Conservation (phyloP, 2,888 invertebrate genomes). For the Pediacus dermestoides region DNA sequence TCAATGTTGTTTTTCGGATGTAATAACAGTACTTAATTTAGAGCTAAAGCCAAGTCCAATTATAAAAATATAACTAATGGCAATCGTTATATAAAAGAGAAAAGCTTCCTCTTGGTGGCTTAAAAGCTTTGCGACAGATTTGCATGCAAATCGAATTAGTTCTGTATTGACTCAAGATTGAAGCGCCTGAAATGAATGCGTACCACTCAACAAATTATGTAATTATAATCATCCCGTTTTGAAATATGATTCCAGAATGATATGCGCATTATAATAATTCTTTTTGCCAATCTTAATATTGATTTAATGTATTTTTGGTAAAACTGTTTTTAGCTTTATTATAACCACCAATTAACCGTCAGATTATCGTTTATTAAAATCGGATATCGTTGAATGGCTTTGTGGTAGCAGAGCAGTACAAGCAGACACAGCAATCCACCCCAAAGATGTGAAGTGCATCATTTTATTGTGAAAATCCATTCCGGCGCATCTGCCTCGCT, state of each 20-base stretch:
- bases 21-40: too few relatives aligned
- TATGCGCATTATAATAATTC: too few relatives aligned
- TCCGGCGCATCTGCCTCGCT: slow-evolving; percentile 46
- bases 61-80: too few relatives aligned
- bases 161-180: slow-evolving; percentile 42
- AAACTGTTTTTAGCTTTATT: too few relatives aligned
- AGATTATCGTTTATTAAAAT: slow-evolving; percentile 13
- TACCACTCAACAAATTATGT: slow-evolving; percentile 15
- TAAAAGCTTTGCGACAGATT: slow-evolving; percentile 31
- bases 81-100: too few relatives aligned
- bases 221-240: slow-evolving; percentile 20
- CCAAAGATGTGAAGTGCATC: slow-evolving; percentile 42
- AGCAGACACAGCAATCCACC: slow-evolving; percentile 8
- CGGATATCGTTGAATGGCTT: slow-evolving; percentile 10
- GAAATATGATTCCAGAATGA: slow-evolving; percentile 32
- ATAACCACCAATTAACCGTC: too few relatives aligned
- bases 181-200: slow-evolving; percentile 12
- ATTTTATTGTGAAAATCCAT: slow-evolving; percentile 45
- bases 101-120: slow-evolving; percentile 15
- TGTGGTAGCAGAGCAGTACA: slow-evolving; percentile 5
- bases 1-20: too few relatives aligned
- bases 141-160: slow-evolving; percentile 49
- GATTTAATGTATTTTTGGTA: too few relatives aligned
- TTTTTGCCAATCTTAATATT: too few relatives aligned
- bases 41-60: too few relatives aligned